Percentiles rank a stretch among this genome's conserved stretches.
phyloP scores from a whole-genome alignment of 1,140 invertebrate genomes.

The Diorhabda sublineata region DNA sequence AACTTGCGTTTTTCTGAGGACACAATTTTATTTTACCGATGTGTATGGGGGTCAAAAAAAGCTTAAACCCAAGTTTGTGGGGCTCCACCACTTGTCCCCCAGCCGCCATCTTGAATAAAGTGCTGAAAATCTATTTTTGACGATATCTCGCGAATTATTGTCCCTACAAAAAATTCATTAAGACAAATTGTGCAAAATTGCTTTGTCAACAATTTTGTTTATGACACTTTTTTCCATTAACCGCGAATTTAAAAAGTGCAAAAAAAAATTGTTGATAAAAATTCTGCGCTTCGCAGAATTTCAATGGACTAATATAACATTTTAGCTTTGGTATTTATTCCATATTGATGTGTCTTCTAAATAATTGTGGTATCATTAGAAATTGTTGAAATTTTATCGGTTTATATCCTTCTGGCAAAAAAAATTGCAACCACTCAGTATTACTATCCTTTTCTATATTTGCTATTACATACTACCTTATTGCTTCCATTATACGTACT shows the following conservation, averaged over 20 bases:
- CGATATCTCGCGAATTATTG: not conserved
- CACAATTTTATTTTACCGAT: not conserved
- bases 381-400: too few species aligned
- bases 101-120: not conserved
- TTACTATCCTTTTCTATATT: slow-evolving; percentile 3
- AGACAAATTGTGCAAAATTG: not conserved
- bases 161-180: not conserved
- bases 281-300: not conserved
- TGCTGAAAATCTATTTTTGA: not conserved
- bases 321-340: too few species aligned
- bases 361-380: too few species aligned
- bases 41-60: not conserved
- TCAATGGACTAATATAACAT: too few species aligned
- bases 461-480: slow-evolving; percentile 7
- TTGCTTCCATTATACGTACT: slow-evolving; percentile 10
- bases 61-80: not conserved
- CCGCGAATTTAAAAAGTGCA: not conserved
- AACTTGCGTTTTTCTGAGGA: not conserved
- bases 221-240: not conserved
- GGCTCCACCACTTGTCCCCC: not conserved
- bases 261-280: not conserved
- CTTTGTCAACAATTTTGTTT: too few species aligned
- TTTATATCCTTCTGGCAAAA: too few species aligned
- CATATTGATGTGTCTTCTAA: too few species aligned
- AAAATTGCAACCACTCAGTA: too few species aligned